Evolutionary conservation across 2,113 vertebrate species (phyloP).

Genomic region (Microtus richardsoni): DNA sequence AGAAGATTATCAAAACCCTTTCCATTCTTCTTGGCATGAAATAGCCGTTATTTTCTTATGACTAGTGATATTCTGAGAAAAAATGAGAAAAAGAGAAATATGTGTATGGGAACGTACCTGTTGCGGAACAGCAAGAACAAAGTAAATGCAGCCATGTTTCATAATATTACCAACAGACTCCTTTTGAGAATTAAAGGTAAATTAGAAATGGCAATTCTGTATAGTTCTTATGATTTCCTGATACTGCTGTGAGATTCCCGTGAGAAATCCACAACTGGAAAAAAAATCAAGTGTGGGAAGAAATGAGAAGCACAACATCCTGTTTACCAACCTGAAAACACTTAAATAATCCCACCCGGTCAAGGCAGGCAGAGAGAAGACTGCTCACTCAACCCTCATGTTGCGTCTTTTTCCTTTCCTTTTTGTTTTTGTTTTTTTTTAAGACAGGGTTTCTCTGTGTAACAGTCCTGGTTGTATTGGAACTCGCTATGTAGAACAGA

Average conservation of each 20-base stretch:
- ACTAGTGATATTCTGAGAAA: conserved; percentile 6
- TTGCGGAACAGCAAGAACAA: neutral
- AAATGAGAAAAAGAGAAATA: neutral
- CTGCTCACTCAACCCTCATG: conserved; percentile 57
- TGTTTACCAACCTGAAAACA: conserved; percentile 57
- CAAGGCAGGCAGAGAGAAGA: neutral
- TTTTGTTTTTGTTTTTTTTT: neutral
- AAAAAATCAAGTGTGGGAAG: conserved; percentile 58
- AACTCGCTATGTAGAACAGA: neutral
- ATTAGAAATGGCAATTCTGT: neutral
- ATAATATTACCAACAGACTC: conserved; percentile 19
- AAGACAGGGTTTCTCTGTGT: neutral
- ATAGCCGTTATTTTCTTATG: conserved; percentile 23
- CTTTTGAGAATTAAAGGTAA: conserved; percentile 2
- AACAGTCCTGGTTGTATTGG: too few species aligned
- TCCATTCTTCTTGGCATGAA: conserved; percentile 12
- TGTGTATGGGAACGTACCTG: conserved; percentile 9
- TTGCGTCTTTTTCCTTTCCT: neutral
- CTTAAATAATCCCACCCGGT: conserved; percentile 64
- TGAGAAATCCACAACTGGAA: conserved; percentile 41
- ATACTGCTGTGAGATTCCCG: conserved; percentile 57
- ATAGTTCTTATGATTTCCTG: conserved; percentile 14
- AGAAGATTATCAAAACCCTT: neutral
- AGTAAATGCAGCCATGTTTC: neutral
- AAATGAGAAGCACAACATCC: conserved; percentile 58